Conservation (phyloP, 2,888 invertebrate genomes). For the Ligdia adustata region DNA sequence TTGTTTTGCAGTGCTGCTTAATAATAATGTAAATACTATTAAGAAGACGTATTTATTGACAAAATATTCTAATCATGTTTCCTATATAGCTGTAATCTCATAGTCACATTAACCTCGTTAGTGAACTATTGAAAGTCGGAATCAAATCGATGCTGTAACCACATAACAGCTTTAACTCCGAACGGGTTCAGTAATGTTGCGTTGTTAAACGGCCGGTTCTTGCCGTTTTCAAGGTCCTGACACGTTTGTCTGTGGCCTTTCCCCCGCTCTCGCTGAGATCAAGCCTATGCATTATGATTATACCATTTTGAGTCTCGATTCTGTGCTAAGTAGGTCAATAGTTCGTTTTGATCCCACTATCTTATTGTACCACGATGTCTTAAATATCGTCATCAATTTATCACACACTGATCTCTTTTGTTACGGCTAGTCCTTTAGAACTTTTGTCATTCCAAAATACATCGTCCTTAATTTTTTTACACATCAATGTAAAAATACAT, state of each 20-base stretch:
- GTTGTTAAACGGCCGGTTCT: slow-evolving; percentile 45
- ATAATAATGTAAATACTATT: too few relatives aligned
- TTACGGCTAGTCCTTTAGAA: too few relatives aligned
- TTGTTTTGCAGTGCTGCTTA: too few relatives aligned
- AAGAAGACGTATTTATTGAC: too few relatives aligned
- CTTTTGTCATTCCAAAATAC: too few relatives aligned
- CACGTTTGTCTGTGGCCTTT: slow-evolving; percentile 52
- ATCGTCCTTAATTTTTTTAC: too few relatives aligned
- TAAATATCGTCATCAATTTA: too few relatives aligned
- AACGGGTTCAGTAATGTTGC: slow-evolving; percentile 43
- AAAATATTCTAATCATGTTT: too few relatives aligned
- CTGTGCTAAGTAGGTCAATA: neutral
- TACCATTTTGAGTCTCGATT: neutral
- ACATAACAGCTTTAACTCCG: slow-evolving; percentile 36
- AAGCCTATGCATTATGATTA: slow-evolving; percentile 4
- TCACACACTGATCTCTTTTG: too few relatives aligned
- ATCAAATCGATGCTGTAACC: slow-evolving; percentile 38
- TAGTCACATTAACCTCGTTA: slow-evolving; percentile 8
- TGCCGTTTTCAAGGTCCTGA: slow-evolving; percentile 59
- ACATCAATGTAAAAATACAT: too few relatives aligned
- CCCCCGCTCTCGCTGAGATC: slow-evolving; percentile 34
- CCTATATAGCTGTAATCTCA: neutral
- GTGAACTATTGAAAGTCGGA: slow-evolving; percentile 5
- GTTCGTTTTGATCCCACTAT: too few relatives aligned
- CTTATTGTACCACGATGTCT: too few relatives aligned